A percentile compares a stretch with the other conserved stretches of the same genome.
Conservation (phyloP, 2,888 invertebrate species). For the Didymodactylos carnosus region DNA sequence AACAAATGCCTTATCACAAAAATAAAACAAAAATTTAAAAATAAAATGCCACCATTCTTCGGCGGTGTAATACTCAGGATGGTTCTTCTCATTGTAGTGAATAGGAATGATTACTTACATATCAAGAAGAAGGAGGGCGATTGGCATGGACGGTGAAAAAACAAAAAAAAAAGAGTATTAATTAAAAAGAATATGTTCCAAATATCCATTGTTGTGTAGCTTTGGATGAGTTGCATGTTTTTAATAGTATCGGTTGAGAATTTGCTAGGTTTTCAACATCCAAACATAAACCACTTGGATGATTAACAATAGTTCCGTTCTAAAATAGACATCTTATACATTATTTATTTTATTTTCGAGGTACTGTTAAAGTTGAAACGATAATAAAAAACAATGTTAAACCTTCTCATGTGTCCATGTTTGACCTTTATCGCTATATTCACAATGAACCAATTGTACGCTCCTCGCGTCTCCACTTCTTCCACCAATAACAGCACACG, state of each 20-base stretch:
- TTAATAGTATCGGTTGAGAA: slow-evolving; percentile 25
- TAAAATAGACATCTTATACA: background rate
- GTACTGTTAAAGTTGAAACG: slow-evolving; percentile 17
- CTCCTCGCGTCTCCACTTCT: slow-evolving; percentile 19
- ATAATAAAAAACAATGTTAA: too few species aligned
- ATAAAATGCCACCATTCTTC: too few species aligned
- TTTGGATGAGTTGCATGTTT: slow-evolving; percentile 20
- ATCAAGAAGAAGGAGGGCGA: too few species aligned
- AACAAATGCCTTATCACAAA: too few species aligned
- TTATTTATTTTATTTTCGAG: slow-evolving; percentile 15
- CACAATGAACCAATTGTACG: slow-evolving; percentile 24
- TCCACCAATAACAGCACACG: slow-evolving; percentile 19
- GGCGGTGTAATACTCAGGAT: too few species aligned
- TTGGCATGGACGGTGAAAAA: too few species aligned
- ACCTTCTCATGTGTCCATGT: slow-evolving; percentile 30
- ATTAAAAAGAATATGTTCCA: slow-evolving; percentile 22
- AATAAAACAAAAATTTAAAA: too few species aligned
- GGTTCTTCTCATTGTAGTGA: too few species aligned
- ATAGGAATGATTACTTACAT: too few species aligned
- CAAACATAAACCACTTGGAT: slow-evolving; percentile 30
- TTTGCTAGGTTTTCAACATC: slow-evolving; percentile 26
- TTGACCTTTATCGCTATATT: slow-evolving; percentile 22
- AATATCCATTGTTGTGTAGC: slow-evolving; percentile 29
- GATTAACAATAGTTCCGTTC: slow-evolving; percentile 19
- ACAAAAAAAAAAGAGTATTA: background rate